Evolutionary conservation across 2,888 invertebrate species (phyloP), one percentile per base, ranked within the genome.

Genomic region (Steinernema scapterisci): DNA sequence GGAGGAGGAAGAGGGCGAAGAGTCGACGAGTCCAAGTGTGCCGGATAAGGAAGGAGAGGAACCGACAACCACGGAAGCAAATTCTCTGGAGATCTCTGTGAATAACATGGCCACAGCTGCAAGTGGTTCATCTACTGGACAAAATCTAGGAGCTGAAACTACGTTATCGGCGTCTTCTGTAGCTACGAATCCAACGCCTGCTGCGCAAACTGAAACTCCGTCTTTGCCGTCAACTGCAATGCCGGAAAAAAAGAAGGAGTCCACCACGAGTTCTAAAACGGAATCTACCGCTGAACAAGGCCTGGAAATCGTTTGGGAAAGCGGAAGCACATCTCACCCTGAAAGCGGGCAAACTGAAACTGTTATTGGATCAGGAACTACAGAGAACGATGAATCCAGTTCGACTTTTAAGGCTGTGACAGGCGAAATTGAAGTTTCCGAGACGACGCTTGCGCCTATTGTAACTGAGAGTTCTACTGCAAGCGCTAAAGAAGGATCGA

Each of bases 1-100:
- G 7, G 63, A 63, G 31, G 63, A 63, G 31, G 63, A 63, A 63
- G 63, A 63, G 31, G 63, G 27, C 63, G 63, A 63, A 19, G 63
- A 63, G n/a, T n/a, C 54, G 5, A 23, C 48, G 13, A n/a, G 6
- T 16, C 48, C 48, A 38, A 9, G 9, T 6, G 38, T 3, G 3
- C 9, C 38, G 3, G 38, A 9, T 9, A 38, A 38, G 38, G 38
- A 38, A 9, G 38, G 9, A 38, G 38, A 38, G 38, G 9, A 3
- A 6, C 3, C 3, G 9, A 38, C 38, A 3, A 38, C 5, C 9
- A 38, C 38, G 9, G 38, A 38, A 38, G 38, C 38, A n/a, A n/a
- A n/a, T 38, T 38, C 38, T 38, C 9, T 38, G 38, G 38, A 38
- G 3, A 48, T 16, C 13, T 19, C 48, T 7, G 13, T 3, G 13